Percentiles rank a stretch among this genome's conserved stretches.
Conservation (phyloP, 2,888 invertebrate genomes). For the Brachyptera risi region DNA sequence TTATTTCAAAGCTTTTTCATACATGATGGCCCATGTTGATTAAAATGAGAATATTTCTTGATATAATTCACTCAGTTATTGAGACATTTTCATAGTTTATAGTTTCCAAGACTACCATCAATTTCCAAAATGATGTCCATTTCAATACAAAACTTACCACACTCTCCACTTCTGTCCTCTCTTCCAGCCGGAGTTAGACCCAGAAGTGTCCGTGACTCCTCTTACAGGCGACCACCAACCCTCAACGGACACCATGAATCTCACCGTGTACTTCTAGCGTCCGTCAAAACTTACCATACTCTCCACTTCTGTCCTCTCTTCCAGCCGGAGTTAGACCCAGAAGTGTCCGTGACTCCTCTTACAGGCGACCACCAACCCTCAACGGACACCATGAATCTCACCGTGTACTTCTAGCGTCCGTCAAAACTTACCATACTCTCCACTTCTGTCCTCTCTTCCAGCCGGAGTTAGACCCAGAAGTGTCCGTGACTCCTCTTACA, state of each 20-base stretch:
- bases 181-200: conserved; percentile 43
- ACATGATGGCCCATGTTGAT: too few species aligned
- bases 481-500: conserved; percentile 44
- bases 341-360: conserved; percentile 45
- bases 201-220: conserved; percentile 45
- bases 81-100: too few species aligned
- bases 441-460: too few species aligned
- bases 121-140: too few species aligned
- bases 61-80: too few species aligned
- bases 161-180: too few species aligned
- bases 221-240: conserved; percentile 36
- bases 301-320: too few species aligned
- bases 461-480: conserved; percentile 45
- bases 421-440: too few species aligned
- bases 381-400: conserved; percentile 60
- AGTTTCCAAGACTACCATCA: not conserved
- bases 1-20: too few species aligned
- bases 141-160: too few species aligned
- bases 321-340: conserved; percentile 44
- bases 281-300: too few species aligned
- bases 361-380: conserved; percentile 34
- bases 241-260: conserved; percentile 55
- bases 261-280: conserved; percentile 70
- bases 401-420: conserved; percentile 70
- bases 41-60: too few species aligned